phyloP scores from a whole-genome alignment of 2,888 invertebrate genomes.

The Cantharis nigra region DNA sequence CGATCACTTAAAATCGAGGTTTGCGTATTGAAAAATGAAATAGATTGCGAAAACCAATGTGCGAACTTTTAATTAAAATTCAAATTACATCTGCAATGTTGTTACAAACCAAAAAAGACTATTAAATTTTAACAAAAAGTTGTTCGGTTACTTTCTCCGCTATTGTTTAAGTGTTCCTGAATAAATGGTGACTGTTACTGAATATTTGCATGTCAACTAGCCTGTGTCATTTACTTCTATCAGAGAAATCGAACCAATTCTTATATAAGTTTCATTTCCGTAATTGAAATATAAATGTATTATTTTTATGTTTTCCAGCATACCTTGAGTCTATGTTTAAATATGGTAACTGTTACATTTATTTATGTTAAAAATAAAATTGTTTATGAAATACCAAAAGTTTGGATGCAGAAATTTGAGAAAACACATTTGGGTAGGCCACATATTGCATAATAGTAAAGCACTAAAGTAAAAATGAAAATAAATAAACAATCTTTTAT shows the following conservation, averaged over 20 bases:
- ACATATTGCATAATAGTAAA: neutral
- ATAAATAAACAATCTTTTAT: neutral
- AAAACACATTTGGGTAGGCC: neutral
- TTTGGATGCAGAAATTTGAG: neutral
- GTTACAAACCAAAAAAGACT: constrained; percentile 11
- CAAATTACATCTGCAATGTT: constrained; percentile 2
- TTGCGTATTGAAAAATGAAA: neutral
- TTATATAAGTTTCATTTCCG: constrained; percentile 16
- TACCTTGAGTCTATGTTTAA: neutral
- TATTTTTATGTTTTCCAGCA: neutral
- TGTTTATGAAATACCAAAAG: neutral
- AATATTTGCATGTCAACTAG: constrained; percentile 22
- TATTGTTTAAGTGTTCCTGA: constrained; percentile 18
- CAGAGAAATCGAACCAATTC: constrained; percentile 20
- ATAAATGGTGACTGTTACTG: constrained; percentile 17
- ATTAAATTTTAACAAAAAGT: constrained; percentile 8
- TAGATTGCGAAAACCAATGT: neutral
- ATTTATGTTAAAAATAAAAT: neutral
- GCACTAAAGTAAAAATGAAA: neutral
- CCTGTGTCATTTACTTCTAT: constrained; percentile 13
- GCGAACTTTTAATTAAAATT: neutral
- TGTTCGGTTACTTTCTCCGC: constrained; percentile 16
- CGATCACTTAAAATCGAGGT: neutral
- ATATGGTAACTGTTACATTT: neutral
- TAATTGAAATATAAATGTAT: neutral